These are phyloP conservation scores for Cettia cetti DNA, from an alignment of 2,113 vertebrate genomes.

Conservation along the genomic window DNA sequence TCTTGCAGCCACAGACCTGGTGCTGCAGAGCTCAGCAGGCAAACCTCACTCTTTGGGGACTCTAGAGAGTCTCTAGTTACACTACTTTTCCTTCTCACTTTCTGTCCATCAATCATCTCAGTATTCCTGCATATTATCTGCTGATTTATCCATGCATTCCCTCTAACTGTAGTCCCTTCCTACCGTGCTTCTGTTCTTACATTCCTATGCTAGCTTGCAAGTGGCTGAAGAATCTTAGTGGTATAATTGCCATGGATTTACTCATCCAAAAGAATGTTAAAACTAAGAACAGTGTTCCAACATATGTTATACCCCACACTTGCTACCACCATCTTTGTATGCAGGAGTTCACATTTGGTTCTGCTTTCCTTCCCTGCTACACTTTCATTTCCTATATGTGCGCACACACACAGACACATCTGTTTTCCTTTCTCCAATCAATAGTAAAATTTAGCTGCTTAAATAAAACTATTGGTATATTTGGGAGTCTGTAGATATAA, in stretches of 20 bases:
- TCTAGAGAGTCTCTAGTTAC: background rate
- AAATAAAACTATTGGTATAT: background rate
- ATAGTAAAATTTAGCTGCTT: background rate
- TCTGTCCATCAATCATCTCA: background rate
- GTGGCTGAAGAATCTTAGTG: background rate
- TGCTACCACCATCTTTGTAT: background rate
- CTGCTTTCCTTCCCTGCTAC: slow-evolving; percentile 10
- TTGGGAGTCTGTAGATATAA: background rate
- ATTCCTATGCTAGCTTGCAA: background rate
- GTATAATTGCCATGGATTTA: background rate
- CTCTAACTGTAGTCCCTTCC: background rate
- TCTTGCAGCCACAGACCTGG: background rate
- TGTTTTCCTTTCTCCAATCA: background rate
- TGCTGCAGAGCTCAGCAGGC: background rate
- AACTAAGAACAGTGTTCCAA: background rate
- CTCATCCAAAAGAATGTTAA: background rate
- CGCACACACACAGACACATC: background rate
- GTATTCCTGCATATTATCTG: background rate
- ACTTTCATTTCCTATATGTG: background rate
- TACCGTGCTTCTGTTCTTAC: background rate
- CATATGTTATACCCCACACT: background rate
- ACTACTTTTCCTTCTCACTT: background rate
- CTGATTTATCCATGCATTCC: background rate
- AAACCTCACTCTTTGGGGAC: background rate
- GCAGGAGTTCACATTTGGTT: background rate